Base-by-base conservation (phyloP, 2,888 invertebrate species). In the Sarcophaga subvicina region DNA sequence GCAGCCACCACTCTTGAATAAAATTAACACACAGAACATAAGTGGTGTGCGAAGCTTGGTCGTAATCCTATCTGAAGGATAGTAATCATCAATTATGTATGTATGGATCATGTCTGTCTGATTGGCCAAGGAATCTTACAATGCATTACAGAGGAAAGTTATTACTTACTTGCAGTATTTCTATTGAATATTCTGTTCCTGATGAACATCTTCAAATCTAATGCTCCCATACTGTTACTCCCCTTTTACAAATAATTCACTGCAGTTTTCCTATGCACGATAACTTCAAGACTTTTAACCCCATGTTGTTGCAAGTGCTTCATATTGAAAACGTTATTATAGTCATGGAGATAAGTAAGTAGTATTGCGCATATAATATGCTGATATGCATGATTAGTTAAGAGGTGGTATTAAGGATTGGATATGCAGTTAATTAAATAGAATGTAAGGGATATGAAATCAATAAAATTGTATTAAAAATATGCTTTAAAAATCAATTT, bases 371-470 rank as follows among this genome's bases (percentile, higher is more conserved):
- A 14, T 60, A 54, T 3, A 54, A 0, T 14, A 54, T 77, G 12
- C 49, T 20, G 60, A 25, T n/a, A 78, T 67, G 66, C 64, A 70
- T 71, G 27, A 27, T 4, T 78, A 25, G n/a, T 69, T 73, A 54
- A 27, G 27, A 37, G 66, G 66, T 37, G 27, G 67, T 69, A 81
- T 73, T 25, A 60, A 66, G 59, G 11, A 59, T 63, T 77, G 27
- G 3, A 72, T 83, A 6, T 80, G 76, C 22, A 76, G 80, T 83
- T 83, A 86, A 80, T 86, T 86, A 86, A 86, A 86, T 76, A 27
- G 67, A 83, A 71, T 66, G 59, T 12, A 62, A 71, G 60, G 66
- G 10, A 37, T 17, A 72, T 22, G 60, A 77, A 78, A 67, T 85
- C 76, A 64, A 73, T 73, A 79, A 45, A 37, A 8, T 54, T 5